Percentiles rank a stretch among this genome's conserved stretches.
Conservation (phyloP, 2,797 vertebrate species). For the Carduelis carduelis region DNA sequence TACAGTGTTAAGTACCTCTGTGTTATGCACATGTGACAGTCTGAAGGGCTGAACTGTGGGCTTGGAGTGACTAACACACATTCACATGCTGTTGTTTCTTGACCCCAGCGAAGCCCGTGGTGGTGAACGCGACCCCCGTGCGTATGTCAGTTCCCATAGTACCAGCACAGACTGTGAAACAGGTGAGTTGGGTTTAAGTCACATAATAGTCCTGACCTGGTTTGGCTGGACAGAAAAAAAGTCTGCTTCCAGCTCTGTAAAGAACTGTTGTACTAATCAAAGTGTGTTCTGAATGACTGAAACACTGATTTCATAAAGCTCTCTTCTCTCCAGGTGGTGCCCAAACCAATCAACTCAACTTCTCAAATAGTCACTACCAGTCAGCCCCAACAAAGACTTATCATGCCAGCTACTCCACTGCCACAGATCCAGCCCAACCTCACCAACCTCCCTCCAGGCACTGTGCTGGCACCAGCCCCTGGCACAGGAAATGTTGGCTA, state of each 20-base stretch:
- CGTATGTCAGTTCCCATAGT: slow-evolving; percentile 96
- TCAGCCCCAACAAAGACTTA: slow-evolving; percentile 93
- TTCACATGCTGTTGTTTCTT: background rate
- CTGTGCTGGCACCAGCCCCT: slow-evolving; percentile 90
- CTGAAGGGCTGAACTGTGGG: background rate
- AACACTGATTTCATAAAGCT: background rate
- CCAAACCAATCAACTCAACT: slow-evolving; percentile 86
- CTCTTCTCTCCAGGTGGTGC: slow-evolving; percentile 81
- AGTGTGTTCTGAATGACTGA: background rate
- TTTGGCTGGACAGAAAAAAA: background rate
- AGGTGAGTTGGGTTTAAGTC: slow-evolving; percentile 76
- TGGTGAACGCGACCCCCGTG: slow-evolving; percentile 86
- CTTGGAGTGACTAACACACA: background rate
- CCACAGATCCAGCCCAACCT: slow-evolving; percentile 97
- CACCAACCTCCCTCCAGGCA: slow-evolving; percentile 92
- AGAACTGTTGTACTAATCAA: background rate
- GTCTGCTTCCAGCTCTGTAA: background rate
- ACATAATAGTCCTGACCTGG: background rate
- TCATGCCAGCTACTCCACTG: slow-evolving; percentile 96
- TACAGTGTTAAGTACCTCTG: background rate
- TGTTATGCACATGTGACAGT: accelerated
- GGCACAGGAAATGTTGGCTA: slow-evolving; percentile 91
- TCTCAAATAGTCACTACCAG: slow-evolving; percentile 88
- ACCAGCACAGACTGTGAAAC: slow-evolving; percentile 90
- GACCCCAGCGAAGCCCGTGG: slow-evolving; percentile 87